Conservation (phyloP, 2,113 vertebrate species). For the Cinclus cinclus region DNA sequence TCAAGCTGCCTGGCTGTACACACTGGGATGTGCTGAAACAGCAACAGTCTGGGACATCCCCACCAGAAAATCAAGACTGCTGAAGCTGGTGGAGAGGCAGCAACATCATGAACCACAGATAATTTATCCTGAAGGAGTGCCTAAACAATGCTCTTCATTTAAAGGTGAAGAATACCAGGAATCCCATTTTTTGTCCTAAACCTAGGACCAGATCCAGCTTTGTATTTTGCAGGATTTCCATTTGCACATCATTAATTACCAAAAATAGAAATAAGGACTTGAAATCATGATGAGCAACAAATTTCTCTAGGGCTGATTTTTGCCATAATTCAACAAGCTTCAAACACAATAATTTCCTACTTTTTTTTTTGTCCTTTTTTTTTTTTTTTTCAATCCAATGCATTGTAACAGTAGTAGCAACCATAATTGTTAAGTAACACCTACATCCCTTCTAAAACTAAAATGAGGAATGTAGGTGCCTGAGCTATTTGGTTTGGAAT, state of each 20-base stretch:
- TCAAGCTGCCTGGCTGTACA: not conserved
- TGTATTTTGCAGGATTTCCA: not conserved
- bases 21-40: not conserved
- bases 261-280: not conserved
- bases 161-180: not conserved
- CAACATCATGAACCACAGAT: not conserved
- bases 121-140: not conserved
- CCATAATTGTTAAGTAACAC: not conserved
- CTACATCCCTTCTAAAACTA: not conserved
- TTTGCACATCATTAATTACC: not conserved
- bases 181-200: not conserved
- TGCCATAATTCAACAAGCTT: not conserved
- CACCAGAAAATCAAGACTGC: not conserved
- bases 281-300: not conserved
- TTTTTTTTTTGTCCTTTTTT: not conserved
- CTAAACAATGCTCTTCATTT: not conserved
- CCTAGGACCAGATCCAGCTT: not conserved
- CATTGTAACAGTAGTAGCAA: not conserved
- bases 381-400: not conserved
- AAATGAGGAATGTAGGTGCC: not conserved
- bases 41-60: not conserved
- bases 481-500: not conserved
- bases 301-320: not conserved
- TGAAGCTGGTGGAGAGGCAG: not conserved
- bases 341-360: not conserved